These are phyloP conservation scores for Scartelaos histophorus DNA, from an alignment of 2,113 vertebrate genomes.

Conservation along the genomic window DNA sequence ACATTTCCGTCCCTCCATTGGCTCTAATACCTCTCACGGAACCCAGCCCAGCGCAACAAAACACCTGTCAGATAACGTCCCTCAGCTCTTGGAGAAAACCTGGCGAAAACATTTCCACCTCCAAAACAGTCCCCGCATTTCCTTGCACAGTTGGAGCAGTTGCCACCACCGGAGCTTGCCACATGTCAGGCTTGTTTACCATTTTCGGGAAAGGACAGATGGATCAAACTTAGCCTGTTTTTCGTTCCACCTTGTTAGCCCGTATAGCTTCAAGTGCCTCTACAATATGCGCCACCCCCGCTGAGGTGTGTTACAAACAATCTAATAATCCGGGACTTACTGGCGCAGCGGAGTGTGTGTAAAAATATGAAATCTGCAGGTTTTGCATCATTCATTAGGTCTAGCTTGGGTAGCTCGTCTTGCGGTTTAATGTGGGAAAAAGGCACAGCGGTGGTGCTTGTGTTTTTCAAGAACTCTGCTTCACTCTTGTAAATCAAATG, in stretches of 20 bases:
- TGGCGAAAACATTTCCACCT: constrained; percentile 30
- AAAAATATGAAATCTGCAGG: constrained; percentile 7
- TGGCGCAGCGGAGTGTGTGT: background rate
- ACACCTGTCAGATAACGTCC: constrained; percentile 29
- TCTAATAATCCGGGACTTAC: background rate
- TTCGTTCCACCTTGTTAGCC: constrained; percentile 18
- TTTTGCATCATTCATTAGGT: constrained; percentile 14
- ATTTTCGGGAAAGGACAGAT: background rate
- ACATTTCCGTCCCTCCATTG: background rate
- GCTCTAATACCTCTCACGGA: background rate
- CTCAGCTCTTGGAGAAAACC: constrained; percentile 26
- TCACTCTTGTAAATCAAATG: constrained; percentile 19
- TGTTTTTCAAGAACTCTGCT: background rate
- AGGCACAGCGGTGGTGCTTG: background rate
- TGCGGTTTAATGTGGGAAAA: background rate
- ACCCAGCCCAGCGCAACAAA: constrained; percentile 28
- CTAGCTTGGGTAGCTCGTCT: background rate
- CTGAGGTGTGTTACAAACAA: background rate
- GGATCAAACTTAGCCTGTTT: background rate
- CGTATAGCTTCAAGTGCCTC: constrained; percentile 15
- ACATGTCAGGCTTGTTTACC: constrained; percentile 12
- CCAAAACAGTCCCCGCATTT: background rate
- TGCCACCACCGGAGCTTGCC: constrained; percentile 19
- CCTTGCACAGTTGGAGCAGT: constrained; percentile 11
- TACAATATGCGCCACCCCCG: constrained; percentile 17